Percentiles rank a stretch among this genome's conserved stretches.
Conservation (phyloP, 2,797 vertebrate genomes). For the Pterois miles region DNA sequence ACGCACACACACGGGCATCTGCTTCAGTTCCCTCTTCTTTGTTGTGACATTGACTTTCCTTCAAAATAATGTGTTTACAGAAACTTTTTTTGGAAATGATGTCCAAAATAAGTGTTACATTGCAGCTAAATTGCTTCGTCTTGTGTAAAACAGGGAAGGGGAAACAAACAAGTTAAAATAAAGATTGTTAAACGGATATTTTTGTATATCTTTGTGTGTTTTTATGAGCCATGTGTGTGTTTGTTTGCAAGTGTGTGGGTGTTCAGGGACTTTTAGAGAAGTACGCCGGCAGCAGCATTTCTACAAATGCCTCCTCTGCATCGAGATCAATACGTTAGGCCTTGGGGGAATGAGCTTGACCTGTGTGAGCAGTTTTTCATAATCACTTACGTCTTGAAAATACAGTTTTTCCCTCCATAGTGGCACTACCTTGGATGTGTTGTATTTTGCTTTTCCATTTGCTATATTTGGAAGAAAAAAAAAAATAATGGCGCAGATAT, state of each 20-base stretch:
- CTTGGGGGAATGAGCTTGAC: conserved; percentile 60
- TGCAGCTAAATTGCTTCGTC: background rate
- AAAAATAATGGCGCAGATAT: background rate
- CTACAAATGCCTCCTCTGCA: conserved; percentile 75
- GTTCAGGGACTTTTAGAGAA: conserved; percentile 67
- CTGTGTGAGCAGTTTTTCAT: conserved; percentile 65
- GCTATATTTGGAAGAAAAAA: background rate
- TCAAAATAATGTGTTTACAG: background rate
- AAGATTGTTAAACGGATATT: conserved; percentile 17
- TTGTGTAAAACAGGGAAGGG: background rate
- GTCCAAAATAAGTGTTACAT: background rate
- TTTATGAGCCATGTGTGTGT: conserved; percentile 14
- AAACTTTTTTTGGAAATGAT: background rate
- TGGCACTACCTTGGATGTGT: background rate
- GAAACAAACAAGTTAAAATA: conserved; percentile 21
- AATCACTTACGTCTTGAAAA: conserved; percentile 61
- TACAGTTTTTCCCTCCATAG: background rate
- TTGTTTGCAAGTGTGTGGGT: conserved; percentile 68
- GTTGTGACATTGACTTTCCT: background rate
- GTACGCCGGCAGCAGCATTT: conserved; percentile 69
- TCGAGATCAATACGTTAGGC: conserved; percentile 69
- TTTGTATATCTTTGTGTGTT: background rate
- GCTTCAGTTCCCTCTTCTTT: conserved; percentile 5
- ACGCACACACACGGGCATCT: conserved; percentile 20
- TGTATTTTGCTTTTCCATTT: conserved; percentile 14